Base-by-base conservation (phyloP, 2,888 invertebrate species). In the Plebejus melissa region DNA sequence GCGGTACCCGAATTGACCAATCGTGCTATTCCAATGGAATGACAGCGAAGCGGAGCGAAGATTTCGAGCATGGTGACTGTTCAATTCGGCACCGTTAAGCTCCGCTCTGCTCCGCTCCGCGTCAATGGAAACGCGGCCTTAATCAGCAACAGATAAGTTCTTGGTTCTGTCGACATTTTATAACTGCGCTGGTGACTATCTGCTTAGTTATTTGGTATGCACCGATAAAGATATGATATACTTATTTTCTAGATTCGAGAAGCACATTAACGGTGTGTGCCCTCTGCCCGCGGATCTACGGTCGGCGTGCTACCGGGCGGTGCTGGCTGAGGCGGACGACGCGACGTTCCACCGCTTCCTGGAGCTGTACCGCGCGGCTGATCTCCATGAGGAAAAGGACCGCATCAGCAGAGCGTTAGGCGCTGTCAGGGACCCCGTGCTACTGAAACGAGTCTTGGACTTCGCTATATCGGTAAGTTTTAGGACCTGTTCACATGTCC, bases 331-430 rank as follows among this genome's bases (percentile, higher is more conserved):
- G 74, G 96, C 96, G 28, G 97, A 97, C 85, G 95, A 95, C 78
- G 89, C 92, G 16, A 96, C 96, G 16, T 98, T 96, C 84, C 94
- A 97, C 75, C 95, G 96, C 60, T 96, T 99, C 95, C 90, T 98
- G 79, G 94, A 95, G 84, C 89, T 98, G 79, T 98, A 98, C 90
- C 95, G 97, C 80, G 95, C 96, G 74, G 96, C 97, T 6, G 98
- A 98, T 90, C 92, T 98, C 80, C 97, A 98, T 83, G 99, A 99
- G 90, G 99, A 99, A 88, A 98, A 98, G 88, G 97, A 98, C 87
- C 95, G 99, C 83, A 97, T 99, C 83, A 95, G 97, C 77, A 94
- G 97, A 77, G 96, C 98, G 5, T 94, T 99, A 76, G 99, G 98
- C 57, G 96, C 97, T 69, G 95, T 97, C 76, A 94, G 94, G 78